Evolutionary conservation across 2,888 invertebrate genomes (phyloP).

Genomic region (Agriopis marginaria): DNA sequence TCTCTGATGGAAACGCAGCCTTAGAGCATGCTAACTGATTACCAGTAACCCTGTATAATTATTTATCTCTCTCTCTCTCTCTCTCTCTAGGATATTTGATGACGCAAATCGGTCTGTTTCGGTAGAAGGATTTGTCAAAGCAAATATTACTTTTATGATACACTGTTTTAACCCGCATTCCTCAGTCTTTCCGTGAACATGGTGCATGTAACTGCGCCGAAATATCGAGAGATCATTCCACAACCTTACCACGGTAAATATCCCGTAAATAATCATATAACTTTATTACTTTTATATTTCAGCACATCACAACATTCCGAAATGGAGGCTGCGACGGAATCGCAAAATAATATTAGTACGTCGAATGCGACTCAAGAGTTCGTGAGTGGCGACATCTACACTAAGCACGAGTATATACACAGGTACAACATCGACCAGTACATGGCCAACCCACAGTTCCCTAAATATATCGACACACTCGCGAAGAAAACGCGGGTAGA

Average conservation of each 20-base stretch:
- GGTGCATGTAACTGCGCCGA: too few species aligned
- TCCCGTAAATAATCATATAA: too few species aligned
- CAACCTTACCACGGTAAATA: too few species aligned
- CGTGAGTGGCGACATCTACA: constrained; percentile 41
- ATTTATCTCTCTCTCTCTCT: too few species aligned
- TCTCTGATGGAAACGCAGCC: too few species aligned
- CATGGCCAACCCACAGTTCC: constrained; percentile 57
- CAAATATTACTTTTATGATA: background rate
- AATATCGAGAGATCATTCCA: too few species aligned
- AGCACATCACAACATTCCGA: constrained; percentile 28
- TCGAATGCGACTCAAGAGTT: constrained; percentile 42
- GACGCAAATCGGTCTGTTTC: too few species aligned
- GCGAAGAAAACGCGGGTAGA: constrained; percentile 55
- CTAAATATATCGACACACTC: constrained; percentile 57
- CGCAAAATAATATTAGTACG: constrained; percentile 23
- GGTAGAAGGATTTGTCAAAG: background rate
- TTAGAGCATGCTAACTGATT: too few species aligned
- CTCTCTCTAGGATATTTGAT: too few species aligned
- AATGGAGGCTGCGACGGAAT: constrained; percentile 1
- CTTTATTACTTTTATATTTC: constrained; percentile 9
- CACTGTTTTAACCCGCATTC: too few species aligned
- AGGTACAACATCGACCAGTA: constrained; percentile 60
- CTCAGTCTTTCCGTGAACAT: too few species aligned
- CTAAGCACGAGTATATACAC: constrained; percentile 60
- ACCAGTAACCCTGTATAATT: too few species aligned